Evolutionary conservation across 2,113 vertebrate species (phyloP).

Genomic region (Eupsittula cactorum): DNA sequence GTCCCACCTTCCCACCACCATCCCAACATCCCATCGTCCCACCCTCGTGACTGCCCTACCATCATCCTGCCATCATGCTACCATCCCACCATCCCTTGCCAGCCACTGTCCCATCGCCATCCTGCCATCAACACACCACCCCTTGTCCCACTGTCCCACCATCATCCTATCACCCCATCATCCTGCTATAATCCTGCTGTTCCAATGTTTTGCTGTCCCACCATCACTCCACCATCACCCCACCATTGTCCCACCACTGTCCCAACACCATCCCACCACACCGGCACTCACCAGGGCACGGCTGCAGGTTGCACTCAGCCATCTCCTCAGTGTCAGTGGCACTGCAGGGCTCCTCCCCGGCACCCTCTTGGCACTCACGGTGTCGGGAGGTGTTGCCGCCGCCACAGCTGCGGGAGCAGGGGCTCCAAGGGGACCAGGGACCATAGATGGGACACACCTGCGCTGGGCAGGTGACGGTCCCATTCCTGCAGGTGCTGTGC

Average conservation of each 20-base stretch:
- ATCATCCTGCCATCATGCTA: neutral
- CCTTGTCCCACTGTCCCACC: neutral
- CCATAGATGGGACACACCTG: conserved; percentile 76
- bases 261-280: neutral
- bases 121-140: neutral
- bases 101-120: neutral
- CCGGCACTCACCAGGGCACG: conserved; percentile 76
- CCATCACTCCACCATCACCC: neutral
- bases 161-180: neutral
- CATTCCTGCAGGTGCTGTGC: conserved; percentile 82
- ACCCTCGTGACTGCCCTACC: neutral
- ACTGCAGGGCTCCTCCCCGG: conserved; percentile 61
- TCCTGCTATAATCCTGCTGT: neutral
- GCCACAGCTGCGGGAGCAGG: conserved; percentile 82
- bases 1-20: too few relatives aligned
- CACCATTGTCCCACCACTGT: neutral
- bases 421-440: conserved; percentile 82
- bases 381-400: conserved; percentile 69
- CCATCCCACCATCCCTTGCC: neutral
- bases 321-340: conserved; percentile 42
- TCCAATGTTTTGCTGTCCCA: neutral
- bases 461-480: conserved; percentile 76
- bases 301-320: conserved; percentile 60
- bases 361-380: conserved; percentile 69
- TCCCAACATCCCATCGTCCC: too few relatives aligned